Conservation (phyloP, 2,797 vertebrate species). For the Liparis tanakae region DNA sequence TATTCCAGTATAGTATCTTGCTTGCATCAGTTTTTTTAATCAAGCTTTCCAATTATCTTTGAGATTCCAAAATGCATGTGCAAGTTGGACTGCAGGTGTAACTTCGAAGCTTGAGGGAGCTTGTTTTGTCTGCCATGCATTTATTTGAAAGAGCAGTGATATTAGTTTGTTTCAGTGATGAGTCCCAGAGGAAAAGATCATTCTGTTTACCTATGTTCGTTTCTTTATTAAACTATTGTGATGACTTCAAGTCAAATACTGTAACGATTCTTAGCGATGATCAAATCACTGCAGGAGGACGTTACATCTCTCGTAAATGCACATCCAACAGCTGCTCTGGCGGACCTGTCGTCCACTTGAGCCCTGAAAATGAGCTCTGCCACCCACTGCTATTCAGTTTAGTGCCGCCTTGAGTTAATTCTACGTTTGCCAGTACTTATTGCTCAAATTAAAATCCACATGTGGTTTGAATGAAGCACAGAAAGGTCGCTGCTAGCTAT, state of each 20-base stretch:
- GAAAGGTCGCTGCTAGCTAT: constrained; percentile 11
- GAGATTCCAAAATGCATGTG: neutral
- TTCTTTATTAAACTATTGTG: neutral
- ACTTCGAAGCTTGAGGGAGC: neutral
- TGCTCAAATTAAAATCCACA: constrained; percentile 54
- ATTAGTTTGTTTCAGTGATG: neutral
- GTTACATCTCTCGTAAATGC: neutral
- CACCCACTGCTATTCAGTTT: constrained; percentile 19
- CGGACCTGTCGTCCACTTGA: constrained; percentile 1
- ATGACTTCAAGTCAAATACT: neutral
- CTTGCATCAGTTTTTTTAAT: neutral
- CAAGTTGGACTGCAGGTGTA: neutral
- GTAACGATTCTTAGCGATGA: neutral
- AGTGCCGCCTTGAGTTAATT: constrained; percentile 28
- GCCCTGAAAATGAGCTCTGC: constrained; percentile 19
- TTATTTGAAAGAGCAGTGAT: constrained; percentile 3
- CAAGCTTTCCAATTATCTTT: neutral
- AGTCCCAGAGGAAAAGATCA: neutral
- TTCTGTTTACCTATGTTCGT: neutral
- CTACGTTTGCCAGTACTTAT: constrained; percentile 31
- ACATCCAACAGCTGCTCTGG: neutral
- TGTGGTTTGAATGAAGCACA: constrained; percentile 28
- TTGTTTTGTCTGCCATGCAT: neutral
- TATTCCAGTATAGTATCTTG: neutral
- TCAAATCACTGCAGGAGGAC: neutral